Evolutionary conservation across 37 sponge, comb jelly and placozoan genomes (phyloP).

Genomic region (Dysidea cf. avara): DNA sequence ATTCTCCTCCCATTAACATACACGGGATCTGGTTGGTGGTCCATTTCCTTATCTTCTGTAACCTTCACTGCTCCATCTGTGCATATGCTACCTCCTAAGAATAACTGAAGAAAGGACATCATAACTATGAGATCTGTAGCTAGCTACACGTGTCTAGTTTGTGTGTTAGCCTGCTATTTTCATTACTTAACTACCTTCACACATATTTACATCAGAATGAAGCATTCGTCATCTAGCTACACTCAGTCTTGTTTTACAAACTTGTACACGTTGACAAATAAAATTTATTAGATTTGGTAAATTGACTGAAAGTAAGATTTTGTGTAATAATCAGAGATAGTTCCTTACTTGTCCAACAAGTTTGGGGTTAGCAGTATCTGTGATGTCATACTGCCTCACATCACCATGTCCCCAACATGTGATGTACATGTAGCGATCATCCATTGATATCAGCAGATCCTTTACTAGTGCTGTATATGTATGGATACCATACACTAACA

Average conservation of each 20-base stretch:
- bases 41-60: conserved; percentile 56
- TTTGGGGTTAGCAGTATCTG: conserved; percentile 68
- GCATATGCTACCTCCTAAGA: conserved; percentile 71
- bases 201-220: no score
- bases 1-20: conserved; percentile 52
- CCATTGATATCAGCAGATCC: conserved; percentile 76
- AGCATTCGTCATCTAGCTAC: no score
- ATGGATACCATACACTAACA: no score
- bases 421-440: conserved; percentile 81
- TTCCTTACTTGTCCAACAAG: conserved; percentile 78
- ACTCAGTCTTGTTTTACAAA: no score
- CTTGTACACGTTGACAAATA: no score
- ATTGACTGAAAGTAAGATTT: no score
- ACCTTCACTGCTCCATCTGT: conserved; percentile 69
- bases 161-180: no score
- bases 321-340: no score
- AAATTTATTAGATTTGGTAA: no score
- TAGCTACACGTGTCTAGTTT: no score
- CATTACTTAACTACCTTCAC: neutral
- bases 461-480: conserved; percentile 59
- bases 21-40: conserved; percentile 67
- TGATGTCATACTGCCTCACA: conserved; percentile 89
- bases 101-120: conserved; percentile 42
- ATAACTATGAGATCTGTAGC: no score
- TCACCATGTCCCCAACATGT: conserved; percentile 87